These are phyloP conservation scores for Eristalis tenax DNA, from an alignment of 2,888 invertebrate species.

Conservation along the genomic window DNA sequence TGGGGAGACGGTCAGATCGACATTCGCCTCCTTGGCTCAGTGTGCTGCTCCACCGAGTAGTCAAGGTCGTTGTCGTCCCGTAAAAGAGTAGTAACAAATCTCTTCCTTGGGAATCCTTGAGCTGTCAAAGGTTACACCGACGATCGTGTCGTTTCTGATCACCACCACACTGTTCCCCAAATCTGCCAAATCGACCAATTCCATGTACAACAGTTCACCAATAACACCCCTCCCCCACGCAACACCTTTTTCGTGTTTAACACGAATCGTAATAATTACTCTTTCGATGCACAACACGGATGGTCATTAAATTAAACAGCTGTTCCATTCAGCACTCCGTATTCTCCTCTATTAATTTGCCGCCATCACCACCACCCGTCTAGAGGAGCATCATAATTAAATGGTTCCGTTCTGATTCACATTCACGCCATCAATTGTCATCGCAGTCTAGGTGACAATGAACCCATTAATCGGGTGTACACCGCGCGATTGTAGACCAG, in stretches of 20 bases:
- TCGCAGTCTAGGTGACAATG: conserved; percentile 35
- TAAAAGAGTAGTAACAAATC: no score
- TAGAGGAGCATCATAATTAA: neutral
- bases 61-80: no score
- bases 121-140: no score
- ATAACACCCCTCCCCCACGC: neutral
- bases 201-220: neutral
- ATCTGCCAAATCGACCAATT: no score
- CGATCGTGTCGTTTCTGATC: no score
- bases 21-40: no score
- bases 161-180: no score
- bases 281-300: neutral
- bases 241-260: neutral
- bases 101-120: no score
- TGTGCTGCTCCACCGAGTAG: no score
- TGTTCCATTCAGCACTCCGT: neutral
- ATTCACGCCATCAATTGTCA: conserved; percentile 1
- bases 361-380: neutral
- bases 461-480: conserved; percentile 1
- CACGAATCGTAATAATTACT: neutral
- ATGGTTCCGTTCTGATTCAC: conserved; percentile 46
- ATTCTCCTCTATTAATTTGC: neutral
- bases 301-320: neutral
- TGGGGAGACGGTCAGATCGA: no score
- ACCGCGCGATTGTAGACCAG: neutral